phyloP scores from a whole-genome alignment of 2,113 vertebrate genomes.

The Dipodomys stephensi region DNA sequence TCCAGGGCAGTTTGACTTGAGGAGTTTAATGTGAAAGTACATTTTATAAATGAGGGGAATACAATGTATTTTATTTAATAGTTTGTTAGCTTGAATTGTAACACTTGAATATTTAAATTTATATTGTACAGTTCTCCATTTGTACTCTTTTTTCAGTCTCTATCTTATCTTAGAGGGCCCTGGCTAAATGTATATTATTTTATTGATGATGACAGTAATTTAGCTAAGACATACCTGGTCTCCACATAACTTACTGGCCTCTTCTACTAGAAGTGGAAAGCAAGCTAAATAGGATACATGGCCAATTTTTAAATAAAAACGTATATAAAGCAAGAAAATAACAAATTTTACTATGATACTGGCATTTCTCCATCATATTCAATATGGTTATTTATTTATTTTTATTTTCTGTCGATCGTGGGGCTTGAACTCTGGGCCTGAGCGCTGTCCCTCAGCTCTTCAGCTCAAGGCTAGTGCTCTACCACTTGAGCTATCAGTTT shows the following conservation, averaged over 20 bases:
- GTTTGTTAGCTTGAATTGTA: constrained; percentile 25
- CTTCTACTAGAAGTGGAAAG: background rate
- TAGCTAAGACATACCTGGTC: background rate
- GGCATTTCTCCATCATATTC: background rate
- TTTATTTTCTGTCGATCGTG: no score
- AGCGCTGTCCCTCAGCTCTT: no score
- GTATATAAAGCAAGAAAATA: background rate
- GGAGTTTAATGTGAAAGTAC: background rate
- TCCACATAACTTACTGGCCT: background rate
- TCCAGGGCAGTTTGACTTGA: background rate
- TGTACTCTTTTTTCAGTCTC: background rate
- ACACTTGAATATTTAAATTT: constrained; percentile 42
- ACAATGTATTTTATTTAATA: background rate
- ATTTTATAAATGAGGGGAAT: background rate
- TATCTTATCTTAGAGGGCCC: background rate
- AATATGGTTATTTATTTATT: background rate
- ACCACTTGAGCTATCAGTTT: no score
- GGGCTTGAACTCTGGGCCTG: no score
- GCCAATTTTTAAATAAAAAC: background rate
- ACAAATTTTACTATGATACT: background rate
- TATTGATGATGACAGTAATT: constrained; percentile 24
- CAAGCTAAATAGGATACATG: background rate
- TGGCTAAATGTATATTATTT: constrained; percentile 22
- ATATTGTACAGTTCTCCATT: background rate
- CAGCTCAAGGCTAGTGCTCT: no score